Percentiles rank a stretch among this genome's conserved stretches.
phyloP scores from a whole-genome alignment of 1,140 invertebrate species.

The Charaxes varanes region DNA sequence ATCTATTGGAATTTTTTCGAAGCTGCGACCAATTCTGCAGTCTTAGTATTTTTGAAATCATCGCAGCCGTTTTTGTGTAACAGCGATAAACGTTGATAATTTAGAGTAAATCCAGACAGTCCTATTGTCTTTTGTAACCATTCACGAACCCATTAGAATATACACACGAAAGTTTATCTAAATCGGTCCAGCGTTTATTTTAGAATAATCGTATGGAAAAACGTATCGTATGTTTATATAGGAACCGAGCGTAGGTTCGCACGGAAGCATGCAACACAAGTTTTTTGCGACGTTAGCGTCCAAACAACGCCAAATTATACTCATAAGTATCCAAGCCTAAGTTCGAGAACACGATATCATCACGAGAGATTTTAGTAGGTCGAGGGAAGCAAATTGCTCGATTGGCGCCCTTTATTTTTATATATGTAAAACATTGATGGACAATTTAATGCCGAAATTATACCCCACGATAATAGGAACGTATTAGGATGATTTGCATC shows the following conservation, averaged over 20 bases:
- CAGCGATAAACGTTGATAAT: too few species aligned
- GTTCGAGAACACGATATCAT: conserved; percentile 42
- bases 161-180: too few species aligned
- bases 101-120: too few species aligned
- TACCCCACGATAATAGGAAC: conserved; percentile 67
- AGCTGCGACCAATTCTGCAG: too few species aligned
- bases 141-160: too few species aligned
- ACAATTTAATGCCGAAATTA: conserved; percentile 71
- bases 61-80: too few species aligned
- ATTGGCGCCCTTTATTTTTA: conserved; percentile 63
- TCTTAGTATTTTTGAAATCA: too few species aligned
- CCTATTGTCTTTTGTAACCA: too few species aligned
- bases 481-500: conserved; percentile 71
- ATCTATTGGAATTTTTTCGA: too few species aligned
- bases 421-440: conserved; percentile 70
- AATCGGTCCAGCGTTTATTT: too few species aligned
- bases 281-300: conserved; percentile 8
- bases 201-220: too few species aligned
- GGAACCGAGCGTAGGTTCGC: conserved; percentile 5
- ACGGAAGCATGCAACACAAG: conserved; percentile 16
- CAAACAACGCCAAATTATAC: conserved; percentile 15
- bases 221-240: too few species aligned
- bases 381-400: conserved; percentile 61
- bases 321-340: conserved; percentile 17
- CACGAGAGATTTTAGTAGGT: conserved; percentile 57